phyloP scores from a whole-genome alignment of 2,888 invertebrate species.

The Eulithis testata region DNA sequence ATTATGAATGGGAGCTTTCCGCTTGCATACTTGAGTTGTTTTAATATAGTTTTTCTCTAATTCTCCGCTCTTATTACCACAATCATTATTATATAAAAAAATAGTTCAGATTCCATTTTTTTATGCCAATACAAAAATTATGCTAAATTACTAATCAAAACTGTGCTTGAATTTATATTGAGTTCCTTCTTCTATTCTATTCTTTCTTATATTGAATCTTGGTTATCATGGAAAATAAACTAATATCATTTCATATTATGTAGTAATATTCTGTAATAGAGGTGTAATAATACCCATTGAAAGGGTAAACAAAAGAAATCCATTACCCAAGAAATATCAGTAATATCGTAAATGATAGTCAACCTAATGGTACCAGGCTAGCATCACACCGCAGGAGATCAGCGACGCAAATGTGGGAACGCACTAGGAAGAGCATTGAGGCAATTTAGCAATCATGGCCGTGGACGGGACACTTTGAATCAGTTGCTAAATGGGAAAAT shows the following conservation, averaged over 20 bases:
- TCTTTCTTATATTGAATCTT: too few species aligned
- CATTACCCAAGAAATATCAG: conserved; percentile 23
- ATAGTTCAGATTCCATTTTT: too few species aligned
- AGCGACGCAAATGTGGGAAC: conserved; percentile 46
- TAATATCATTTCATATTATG: not conserved
- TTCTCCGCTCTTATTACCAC: too few species aligned
- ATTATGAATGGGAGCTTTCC: not conserved
- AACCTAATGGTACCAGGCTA: conserved; percentile 38
- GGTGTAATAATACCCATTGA: conserved; percentile 1
- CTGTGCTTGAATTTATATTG: too few species aligned
- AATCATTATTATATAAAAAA: too few species aligned
- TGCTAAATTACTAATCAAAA: too few species aligned
- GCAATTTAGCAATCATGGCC: conserved; percentile 52
- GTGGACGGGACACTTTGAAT: conserved; percentile 1
- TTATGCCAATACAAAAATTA: too few species aligned
- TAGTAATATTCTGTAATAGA: not conserved
- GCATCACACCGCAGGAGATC: conserved; percentile 38
- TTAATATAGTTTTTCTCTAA: too few species aligned
- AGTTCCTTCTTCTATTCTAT: too few species aligned
- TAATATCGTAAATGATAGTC: conserved; percentile 31
- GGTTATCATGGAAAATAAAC: too few species aligned
- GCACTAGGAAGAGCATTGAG: conserved; percentile 50
- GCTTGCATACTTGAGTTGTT: not conserved
- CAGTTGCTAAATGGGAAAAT: not conserved
- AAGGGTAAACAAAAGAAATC: conserved; percentile 19